Evolutionary conservation across 1,140 invertebrate species (phyloP), one percentile per base, ranked within the genome.

Genomic region (Bombus pascuorum): DNA sequence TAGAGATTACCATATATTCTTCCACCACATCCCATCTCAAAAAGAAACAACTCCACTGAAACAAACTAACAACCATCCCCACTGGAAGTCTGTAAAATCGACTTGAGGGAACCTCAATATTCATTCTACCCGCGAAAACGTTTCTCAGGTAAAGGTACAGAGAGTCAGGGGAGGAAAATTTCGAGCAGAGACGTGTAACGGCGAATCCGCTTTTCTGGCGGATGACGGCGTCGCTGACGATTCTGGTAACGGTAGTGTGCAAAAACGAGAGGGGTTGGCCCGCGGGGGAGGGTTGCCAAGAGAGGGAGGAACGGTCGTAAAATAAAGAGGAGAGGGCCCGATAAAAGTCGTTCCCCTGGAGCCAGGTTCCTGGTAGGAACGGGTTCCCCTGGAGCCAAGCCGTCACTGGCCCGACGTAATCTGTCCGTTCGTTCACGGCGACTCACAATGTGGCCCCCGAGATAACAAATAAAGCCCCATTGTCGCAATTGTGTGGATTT

Each of bases 401-500:
- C 93, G 94, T 94, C 93, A 94, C 93, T 95, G 93, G 93, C 93
- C 94, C 93, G 92, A 94, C 94, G 92, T 95, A 95, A 95, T 95
- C 94, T 95, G 94, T 95, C 94, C 95, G 93, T 94, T 94, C 94
- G 93, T 95, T 95, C 94, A 93, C 94, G 93, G 92, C 93, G 93
- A 94, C 94, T 95, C 94, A 95, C 95, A 95, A 95, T 95, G 94
- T 95, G 95, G 95, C 94, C 94, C 94, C 95, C 94, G 94, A 95
- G 94, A 95, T 95, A 95, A 95, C 95, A 95, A 95, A 95, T 95
- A 95, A 95, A 95, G 94, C 95, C 93, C 95, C 93, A 95, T 95
- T 95, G 94, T 95, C 94, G 94, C 95, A 95, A 95, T 95, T 95
- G 94, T 95, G 94, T 95, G 95, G 94, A 95, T 95, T 95, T 95